A percentile compares a stretch with the other conserved stretches of the same genome.
phyloP scores from a whole-genome alignment of 2,797 vertebrate genomes.

The Trachops cirrhosus region DNA sequence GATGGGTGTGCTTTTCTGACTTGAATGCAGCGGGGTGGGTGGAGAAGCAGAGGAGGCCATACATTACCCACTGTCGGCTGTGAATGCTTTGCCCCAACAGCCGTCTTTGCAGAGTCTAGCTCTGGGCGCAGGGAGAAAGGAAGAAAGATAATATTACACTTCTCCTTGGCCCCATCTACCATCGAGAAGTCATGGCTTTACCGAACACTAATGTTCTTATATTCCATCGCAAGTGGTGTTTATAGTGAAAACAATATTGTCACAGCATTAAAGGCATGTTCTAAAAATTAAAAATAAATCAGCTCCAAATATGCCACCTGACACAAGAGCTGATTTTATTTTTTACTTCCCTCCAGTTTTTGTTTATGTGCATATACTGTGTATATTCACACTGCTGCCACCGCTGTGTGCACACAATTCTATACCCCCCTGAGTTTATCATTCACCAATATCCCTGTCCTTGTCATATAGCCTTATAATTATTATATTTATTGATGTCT shows the following conservation, averaged over 20 bases:
- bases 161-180: not conserved
- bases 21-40: not conserved
- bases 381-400: not conserved
- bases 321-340: not conserved
- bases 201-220: slow-evolving; percentile 26
- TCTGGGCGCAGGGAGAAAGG: not conserved
- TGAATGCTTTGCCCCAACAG: not conserved
- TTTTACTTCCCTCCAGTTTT: not conserved
- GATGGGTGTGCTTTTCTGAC: not conserved
- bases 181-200: not conserved
- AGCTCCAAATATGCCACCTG: not conserved
- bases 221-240: slow-evolving; percentile 16
- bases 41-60: not conserved
- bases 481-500: not conserved
- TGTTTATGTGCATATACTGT: not conserved
- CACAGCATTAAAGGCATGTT: slow-evolving; percentile 17
- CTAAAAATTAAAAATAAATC: slow-evolving; percentile 10
- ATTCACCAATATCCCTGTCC: not conserved
- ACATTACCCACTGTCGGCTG: not conserved
- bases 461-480: not conserved
- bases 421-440: not conserved
- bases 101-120: not conserved
- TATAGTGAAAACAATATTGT: slow-evolving; percentile 17
- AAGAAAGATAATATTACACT: not conserved
- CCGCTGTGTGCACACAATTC: not conserved